These are phyloP conservation scores for Drosophila pectinifera DNA, from an alignment of 1,140 invertebrate genomes.

Conservation along the genomic window DNA sequence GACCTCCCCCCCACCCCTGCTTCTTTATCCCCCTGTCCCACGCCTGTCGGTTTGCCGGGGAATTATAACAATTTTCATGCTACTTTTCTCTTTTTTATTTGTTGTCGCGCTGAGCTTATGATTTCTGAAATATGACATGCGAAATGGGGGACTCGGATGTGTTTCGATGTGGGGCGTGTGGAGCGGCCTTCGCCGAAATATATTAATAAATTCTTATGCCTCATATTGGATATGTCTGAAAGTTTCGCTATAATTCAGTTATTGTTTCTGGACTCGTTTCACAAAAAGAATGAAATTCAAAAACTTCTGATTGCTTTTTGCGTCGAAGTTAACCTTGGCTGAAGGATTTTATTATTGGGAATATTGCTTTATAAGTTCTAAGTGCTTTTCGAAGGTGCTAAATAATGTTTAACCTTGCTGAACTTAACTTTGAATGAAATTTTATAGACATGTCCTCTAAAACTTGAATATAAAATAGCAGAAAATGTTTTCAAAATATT, in stretches of 20 bases:
- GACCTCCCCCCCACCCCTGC: background rate
- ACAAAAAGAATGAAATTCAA: background rate
- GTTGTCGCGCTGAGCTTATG: constrained; percentile 79
- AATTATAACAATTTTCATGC: constrained; percentile 83
- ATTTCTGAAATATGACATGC: constrained; percentile 80
- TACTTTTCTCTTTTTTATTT: constrained; percentile 78
- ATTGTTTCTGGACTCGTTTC: constrained; percentile 14
- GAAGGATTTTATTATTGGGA: background rate
- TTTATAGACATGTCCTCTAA: too few relatives aligned
- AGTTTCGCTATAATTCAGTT: constrained; percentile 31
- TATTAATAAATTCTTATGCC: constrained; percentile 69
- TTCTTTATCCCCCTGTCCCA: constrained; percentile 16
- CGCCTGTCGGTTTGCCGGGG: constrained; percentile 53
- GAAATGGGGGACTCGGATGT: constrained; percentile 32
- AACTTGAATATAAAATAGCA: too few relatives aligned
- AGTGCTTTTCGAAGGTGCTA: background rate
- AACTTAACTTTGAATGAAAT: too few relatives aligned
- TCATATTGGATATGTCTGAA: constrained; percentile 60
- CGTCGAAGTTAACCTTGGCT: background rate
- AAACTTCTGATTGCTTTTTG: constrained; percentile 25
- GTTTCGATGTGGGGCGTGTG: constrained; percentile 48
- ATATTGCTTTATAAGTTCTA: too few relatives aligned
- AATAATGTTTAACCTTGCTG: too few relatives aligned
- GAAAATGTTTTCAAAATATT: too few relatives aligned
- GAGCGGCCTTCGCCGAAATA: constrained; percentile 61